phyloP scores from a whole-genome alignment of 1,140 invertebrate genomes.

The Drosophila dunni region DNA sequence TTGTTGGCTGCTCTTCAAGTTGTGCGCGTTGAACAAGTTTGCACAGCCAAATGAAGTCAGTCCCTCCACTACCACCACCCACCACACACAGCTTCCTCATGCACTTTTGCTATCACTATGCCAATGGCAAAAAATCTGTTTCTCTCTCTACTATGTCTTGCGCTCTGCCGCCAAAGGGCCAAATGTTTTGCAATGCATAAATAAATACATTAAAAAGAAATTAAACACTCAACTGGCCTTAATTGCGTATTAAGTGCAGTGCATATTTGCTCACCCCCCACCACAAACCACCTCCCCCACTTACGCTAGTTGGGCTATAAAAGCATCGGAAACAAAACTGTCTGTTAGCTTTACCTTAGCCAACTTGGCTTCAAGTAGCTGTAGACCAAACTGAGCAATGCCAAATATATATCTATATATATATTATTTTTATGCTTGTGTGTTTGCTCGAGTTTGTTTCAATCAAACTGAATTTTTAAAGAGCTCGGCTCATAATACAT shows the following conservation, averaged over 20 bases:
- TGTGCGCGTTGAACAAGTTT: slow-evolving; percentile 79
- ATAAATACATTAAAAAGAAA: slow-evolving; percentile 80
- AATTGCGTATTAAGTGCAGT: slow-evolving; percentile 66
- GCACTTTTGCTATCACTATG: neutral
- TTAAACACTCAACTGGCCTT: slow-evolving; percentile 69
- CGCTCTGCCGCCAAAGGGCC: slow-evolving; percentile 32
- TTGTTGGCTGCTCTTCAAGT: slow-evolving; percentile 57
- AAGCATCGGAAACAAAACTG: neutral
- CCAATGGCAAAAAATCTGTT: slow-evolving; percentile 4
- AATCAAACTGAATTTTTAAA: slow-evolving; percentile 19
- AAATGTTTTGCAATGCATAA: slow-evolving; percentile 77
- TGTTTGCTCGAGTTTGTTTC: slow-evolving; percentile 12
- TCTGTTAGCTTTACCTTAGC: slow-evolving; percentile 6
- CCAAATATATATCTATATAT: neutral
- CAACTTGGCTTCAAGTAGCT: neutral
- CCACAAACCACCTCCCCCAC: neutral
- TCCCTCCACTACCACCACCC: neutral
- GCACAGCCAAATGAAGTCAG: slow-evolving; percentile 71
- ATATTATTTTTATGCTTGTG: neutral
- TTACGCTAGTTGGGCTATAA: neutral
- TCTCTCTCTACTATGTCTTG: neutral
- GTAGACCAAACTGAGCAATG: neutral
- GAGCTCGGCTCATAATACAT: neutral
- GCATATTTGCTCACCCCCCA: slow-evolving; percentile 22
- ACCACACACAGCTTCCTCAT: neutral